Evolutionary conservation across 2,797 vertebrate genomes (phyloP).

Genomic region (Myoxocephalus aenaeus): DNA sequence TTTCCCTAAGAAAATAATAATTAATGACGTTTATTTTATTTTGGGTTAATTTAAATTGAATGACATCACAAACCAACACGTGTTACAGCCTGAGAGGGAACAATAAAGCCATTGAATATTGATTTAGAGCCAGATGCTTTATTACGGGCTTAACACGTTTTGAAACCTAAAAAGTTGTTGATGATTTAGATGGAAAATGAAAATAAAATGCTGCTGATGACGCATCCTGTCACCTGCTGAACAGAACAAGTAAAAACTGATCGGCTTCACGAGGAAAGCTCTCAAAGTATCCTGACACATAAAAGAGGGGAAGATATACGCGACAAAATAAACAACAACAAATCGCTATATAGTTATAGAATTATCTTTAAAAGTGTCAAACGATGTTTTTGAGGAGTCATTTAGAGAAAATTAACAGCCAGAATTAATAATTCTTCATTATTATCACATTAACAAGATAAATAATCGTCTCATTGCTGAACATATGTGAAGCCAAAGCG

Average conservation of each 20-base stretch:
- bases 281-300: neutral
- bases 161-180: neutral
- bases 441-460: neutral
- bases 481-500: fast-evolving
- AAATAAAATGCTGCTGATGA: conserved; percentile 33
- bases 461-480: neutral
- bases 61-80: neutral
- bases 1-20: neutral
- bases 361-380: neutral
- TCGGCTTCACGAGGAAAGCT: neutral
- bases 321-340: conserved; percentile 20
- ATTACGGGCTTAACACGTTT: fast-evolving
- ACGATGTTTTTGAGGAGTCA: neutral
- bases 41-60: neutral
- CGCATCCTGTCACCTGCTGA: conserved; percentile 2
- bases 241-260: neutral
- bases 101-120: neutral
- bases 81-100: neutral
- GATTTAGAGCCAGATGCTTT: neutral
- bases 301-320: neutral
- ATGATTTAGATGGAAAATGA: conserved; percentile 47
- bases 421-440: neutral
- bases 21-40: neutral
- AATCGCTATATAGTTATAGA: neutral
- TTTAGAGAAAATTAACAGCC: neutral